These are phyloP conservation scores for Typhlichthys eigenmanni DNA, from an alignment of 2,797 vertebrate species.

Conservation along the genomic window DNA sequence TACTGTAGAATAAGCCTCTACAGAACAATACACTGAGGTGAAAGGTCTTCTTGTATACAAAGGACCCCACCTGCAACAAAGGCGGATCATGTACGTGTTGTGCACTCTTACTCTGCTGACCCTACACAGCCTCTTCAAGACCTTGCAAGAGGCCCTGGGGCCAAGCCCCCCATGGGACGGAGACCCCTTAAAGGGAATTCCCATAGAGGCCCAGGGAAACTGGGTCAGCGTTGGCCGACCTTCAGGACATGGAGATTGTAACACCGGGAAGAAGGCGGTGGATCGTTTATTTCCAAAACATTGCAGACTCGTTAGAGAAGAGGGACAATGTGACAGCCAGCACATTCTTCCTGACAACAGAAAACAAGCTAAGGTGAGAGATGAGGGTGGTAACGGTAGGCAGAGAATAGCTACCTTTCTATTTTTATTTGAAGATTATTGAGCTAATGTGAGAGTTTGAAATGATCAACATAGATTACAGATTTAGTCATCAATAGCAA, in stretches of 20 bases:
- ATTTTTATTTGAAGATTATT: too few relatives aligned
- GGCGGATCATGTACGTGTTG: conserved; percentile 69
- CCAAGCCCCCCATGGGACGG: not conserved
- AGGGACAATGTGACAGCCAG: not conserved
- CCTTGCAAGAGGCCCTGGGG: conserved; percentile 15
- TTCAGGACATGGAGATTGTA: not conserved
- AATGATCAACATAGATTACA: not conserved
- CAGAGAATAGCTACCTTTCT: too few relatives aligned
- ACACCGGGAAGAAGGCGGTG: not conserved
- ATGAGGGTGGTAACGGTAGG: not conserved
- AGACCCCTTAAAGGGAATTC: not conserved
- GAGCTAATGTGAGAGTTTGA: not conserved
- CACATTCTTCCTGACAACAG: conserved; percentile 8
- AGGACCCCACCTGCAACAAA: not conserved
- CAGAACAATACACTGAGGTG: not conserved
- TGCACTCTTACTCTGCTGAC: conserved; percentile 72
- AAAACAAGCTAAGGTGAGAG: conserved; percentile 60
- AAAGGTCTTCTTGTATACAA: not conserved
- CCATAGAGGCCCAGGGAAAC: not conserved
- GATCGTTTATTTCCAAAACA: not conserved
- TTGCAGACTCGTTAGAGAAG: conserved; percentile 11
- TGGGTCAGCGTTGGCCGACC: not conserved
- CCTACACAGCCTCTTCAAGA: conserved; percentile 64
- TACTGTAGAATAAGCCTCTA: too few relatives aligned
- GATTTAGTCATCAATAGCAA: too few relatives aligned